Base-by-base conservation (phyloP, 2,113 vertebrate genomes). In the Chionodraco myersi region DNA sequence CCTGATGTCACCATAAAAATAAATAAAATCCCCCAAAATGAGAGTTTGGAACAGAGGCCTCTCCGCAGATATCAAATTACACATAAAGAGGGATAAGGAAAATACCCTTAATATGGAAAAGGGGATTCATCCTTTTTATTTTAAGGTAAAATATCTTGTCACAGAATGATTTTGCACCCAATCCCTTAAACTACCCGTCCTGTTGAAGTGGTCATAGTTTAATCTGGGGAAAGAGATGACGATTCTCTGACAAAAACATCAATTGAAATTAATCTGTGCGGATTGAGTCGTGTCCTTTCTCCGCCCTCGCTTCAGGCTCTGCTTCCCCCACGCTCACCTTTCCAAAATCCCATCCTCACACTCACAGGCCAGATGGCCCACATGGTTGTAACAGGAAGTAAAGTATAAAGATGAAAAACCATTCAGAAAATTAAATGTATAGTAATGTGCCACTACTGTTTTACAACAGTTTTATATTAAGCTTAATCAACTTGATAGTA, bases 281-380 rank as follows among this genome's bases (percentile, higher is more conserved):
- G 82, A 91, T 86, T 91, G 82, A 86, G 68, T 86, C 64, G 75
- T 56, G 51, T 52, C 16, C 14, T 66, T 64, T 52, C 56, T 65
- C 59, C 69, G 45, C 72, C 64, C 53, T 15, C 36, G 41, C 48
- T 44, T 82, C 65, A 26, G 30, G 52, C 82, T 54, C 68, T 6
- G 6, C 58, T n/a, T 58, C 49, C 77, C 61, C 65, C 9, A 52
- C 41, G 6, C 66, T 66, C 77, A 83, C 89, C 76, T 89, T 81
- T 70, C 62, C 61, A 61, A 88, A 88, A 91, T 76, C 85, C 63
- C 77, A 63, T 84, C 83, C 78, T 60, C 7, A 62, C 83, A 82
- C 30, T 89, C 75, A 36, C 15, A 58, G 57, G 68, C 51, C 81
- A 72, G 69, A 60, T 64, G 41, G 53, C 68, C 74, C 73, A 3